A percentile compares a stretch with the other conserved stretches of the same genome.
Evolutionary conservation across 2,888 invertebrate species (phyloP).

Genomic region (Allygus modestus): DNA sequence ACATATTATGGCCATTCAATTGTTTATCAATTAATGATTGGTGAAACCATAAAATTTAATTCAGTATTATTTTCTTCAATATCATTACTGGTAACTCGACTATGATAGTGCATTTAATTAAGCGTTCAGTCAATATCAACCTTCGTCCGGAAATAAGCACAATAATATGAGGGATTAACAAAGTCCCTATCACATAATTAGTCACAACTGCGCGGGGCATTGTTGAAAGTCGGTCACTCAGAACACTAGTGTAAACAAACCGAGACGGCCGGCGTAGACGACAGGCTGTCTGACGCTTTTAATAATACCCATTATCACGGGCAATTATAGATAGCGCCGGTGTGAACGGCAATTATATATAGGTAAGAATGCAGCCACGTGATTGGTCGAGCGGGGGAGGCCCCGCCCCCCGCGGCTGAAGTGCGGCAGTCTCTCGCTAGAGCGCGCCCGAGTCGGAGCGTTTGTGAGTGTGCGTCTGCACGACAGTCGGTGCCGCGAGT

Average conservation of each 20-base stretch:
- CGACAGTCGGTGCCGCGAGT: conserved; percentile 12
- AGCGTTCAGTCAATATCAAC: not conserved
- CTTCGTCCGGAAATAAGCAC: not conserved
- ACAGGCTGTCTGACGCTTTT: conserved; percentile 44
- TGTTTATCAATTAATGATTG: too few species aligned
- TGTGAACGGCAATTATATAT: conserved; percentile 61
- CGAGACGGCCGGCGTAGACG: conserved; percentile 10
- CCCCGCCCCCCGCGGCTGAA: conserved; percentile 26
- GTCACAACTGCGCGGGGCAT: conserved; percentile 10
- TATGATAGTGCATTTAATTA: conserved; percentile 3
- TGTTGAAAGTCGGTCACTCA: conserved; percentile 40
- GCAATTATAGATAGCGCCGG: conserved; percentile 60
- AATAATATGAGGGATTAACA: not conserved
- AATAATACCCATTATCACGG: conserved; percentile 59
- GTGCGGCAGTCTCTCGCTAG: conserved; percentile 44
- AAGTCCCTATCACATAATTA: conserved; percentile 11
- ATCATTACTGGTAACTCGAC: too few species aligned
- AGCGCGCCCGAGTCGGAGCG: not conserved
- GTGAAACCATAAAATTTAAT: too few species aligned
- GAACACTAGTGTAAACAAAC: conserved; percentile 42
- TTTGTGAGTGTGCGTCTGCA: conserved; percentile 34
- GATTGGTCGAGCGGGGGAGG: conserved; percentile 41
- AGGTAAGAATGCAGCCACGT: conserved; percentile 42
- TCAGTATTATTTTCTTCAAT: too few species aligned
- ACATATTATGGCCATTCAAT: too few species aligned